phyloP scores from a whole-genome alignment of 2,888 invertebrate genomes.

The Lingula anatina region DNA sequence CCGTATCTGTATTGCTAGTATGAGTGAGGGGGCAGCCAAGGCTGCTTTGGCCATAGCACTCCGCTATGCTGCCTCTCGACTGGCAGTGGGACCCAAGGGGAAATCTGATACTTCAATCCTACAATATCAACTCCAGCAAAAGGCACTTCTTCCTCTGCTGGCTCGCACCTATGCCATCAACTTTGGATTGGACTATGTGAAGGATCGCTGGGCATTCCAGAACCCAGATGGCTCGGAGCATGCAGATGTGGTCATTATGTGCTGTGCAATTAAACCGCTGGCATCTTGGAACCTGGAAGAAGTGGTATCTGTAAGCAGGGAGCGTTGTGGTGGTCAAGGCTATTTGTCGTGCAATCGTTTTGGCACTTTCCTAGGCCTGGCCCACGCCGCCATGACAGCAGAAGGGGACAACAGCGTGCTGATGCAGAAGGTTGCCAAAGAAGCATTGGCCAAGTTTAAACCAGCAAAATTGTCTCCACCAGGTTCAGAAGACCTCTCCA shows the following conservation, averaged over 20 bases:
- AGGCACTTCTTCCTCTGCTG: not conserved
- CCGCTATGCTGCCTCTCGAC: conserved; percentile 22
- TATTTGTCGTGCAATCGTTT: not conserved
- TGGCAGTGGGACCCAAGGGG: conserved; percentile 18
- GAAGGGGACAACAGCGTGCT: not conserved
- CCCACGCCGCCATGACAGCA: not conserved
- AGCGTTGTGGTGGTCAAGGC: not conserved
- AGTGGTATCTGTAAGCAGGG: not conserved
- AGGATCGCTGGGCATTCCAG: not conserved
- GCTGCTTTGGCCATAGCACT: conserved; percentile 18
- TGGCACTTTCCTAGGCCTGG: not conserved
- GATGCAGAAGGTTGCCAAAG: not conserved
- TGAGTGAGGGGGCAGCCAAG: conserved; percentile 18
- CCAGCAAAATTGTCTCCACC: not conserved
- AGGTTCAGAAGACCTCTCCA: not conserved
- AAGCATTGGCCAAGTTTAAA: not conserved
- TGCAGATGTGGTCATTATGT: not conserved
- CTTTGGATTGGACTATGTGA: not conserved
- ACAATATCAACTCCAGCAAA: not conserved
- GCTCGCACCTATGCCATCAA: not conserved
- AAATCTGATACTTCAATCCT: not conserved
- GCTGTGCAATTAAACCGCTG: not conserved
- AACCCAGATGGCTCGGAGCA: not conserved
- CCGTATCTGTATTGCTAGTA: conserved; percentile 24
- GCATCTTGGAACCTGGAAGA: not conserved